A percentile compares a stretch with the other conserved stretches of the same genome.
These are phyloP conservation scores for Cyclophora albipunctata DNA, from an alignment of 2,888 invertebrate genomes.

Conservation along the genomic window DNA sequence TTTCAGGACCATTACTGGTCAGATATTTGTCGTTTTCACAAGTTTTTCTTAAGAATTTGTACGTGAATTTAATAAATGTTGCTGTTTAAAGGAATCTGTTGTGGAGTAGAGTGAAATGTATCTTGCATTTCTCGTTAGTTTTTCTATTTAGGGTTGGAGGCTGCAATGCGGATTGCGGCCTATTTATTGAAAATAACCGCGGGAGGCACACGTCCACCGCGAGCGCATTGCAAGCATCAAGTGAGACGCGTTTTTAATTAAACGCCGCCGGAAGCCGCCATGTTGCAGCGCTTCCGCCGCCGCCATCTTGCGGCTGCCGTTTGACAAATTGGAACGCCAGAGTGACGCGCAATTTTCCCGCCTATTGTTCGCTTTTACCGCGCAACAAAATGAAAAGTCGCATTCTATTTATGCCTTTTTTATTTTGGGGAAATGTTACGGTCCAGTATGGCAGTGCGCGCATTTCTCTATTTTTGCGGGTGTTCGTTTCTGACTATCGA, in stretches of 20 bases:
- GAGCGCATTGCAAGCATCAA: slow-evolving; percentile 45
- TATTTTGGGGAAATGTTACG: slow-evolving; percentile 51
- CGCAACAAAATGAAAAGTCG: slow-evolving; percentile 73
- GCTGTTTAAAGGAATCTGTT: no score
- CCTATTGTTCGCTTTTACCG: slow-evolving; percentile 71
- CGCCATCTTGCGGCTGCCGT: slow-evolving; percentile 70
- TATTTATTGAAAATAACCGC: slow-evolving; percentile 25
- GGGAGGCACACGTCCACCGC: slow-evolving; percentile 35
- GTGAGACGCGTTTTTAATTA: slow-evolving; percentile 72
- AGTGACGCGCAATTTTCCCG: slow-evolving; percentile 75
- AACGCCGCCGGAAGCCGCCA: slow-evolving; percentile 64
- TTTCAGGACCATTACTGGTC: slow-evolving; percentile 30
- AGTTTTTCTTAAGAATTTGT: background rate
- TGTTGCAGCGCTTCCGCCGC: slow-evolving; percentile 53
- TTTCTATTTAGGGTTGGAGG: no score
- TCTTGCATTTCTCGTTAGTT: no score
- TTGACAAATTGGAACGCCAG: slow-evolving; percentile 74
- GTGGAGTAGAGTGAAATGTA: background rate
- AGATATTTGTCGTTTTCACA: slow-evolving; percentile 7
- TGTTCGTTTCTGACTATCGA: slow-evolving; percentile 51
- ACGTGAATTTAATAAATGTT: background rate
- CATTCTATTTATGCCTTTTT: slow-evolving; percentile 51
- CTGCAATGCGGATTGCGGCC: slow-evolving; percentile 16
- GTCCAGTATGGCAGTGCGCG: slow-evolving; percentile 38
- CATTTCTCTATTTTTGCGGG: slow-evolving; percentile 43